Base-by-base conservation (phyloP, 1,140 invertebrate genomes). In the Pomacea maculata region DNA sequence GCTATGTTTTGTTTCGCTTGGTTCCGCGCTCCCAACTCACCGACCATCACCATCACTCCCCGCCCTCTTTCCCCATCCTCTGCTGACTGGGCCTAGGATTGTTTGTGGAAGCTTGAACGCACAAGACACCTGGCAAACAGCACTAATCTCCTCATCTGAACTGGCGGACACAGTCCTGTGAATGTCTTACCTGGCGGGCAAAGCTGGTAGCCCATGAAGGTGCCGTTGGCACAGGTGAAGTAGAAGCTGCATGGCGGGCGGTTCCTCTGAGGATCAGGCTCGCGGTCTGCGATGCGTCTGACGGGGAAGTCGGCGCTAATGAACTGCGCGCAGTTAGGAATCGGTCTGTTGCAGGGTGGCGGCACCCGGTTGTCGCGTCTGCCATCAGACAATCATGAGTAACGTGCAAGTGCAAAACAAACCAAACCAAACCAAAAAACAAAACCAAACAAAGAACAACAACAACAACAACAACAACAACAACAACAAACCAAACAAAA, bases 221-320 rank as follows among this genome's bases (percentile, higher is more conserved):
- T 71, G 75, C 82, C 79, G 61, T 83, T 80, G 11, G 70, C 25
- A 57, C 82, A 83, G 65, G 82, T 83, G 75, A 67, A 83, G 75
- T 83, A 83, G 82, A 77, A 83, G 21, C 72, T 76, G 64, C 82
- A 83, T 52, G 82, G 68, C 1, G 79, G 79, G 17, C 68, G 61
- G 45, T 54, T 57, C 45, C 76, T 75, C 14, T 71, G 67, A 0
- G 75, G 74, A 61, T 83, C 79, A 3, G 68, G 65, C 21, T 80
- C 55, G 17, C 45, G n/a, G 75, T 83, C 82, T 12, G 82, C 67
- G 21, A 80, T 65, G n/a, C 82, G 75, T 9, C 78, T 79, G 45
- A 74, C 79, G 45, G 82, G 79, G 21, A 52, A 55, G 17, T 75
- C 52, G 57, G 57, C 0, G 21, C 68, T 52, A 29, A 73, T 64